Evolutionary conservation across 2,888 invertebrate genomes (phyloP), one percentile per base, ranked within the genome.

Genomic region (Xylota segnis): DNA sequence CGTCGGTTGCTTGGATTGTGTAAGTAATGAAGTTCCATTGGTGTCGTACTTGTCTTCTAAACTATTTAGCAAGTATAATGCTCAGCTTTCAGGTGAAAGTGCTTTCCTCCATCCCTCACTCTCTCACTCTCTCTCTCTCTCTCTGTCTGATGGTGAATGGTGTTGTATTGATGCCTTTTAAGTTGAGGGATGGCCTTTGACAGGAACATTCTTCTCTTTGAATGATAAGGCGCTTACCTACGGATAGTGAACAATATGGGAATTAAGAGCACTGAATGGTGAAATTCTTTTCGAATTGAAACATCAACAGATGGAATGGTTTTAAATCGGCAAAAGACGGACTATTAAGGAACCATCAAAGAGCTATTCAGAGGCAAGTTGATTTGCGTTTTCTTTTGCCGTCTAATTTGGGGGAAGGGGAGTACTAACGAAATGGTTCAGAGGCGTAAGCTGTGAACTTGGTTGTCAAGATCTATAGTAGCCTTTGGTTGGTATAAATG

Each of bases 61-160:
- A 59, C 59, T 61, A 68, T 59, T 68, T 68, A 77, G 32, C 68
- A 32, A 32, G 43, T 32, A 34, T 27, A 29, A 66, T 56, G 4
- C 5, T 12, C 23, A 0, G 10, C 14, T 6, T 47, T 61, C 7
- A 10, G 5, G 37, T 16, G 12, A 71, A 58, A 47, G 27, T 32
- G 16, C 9, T 37, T 14, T 43, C 4, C 6, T 2, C 7, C 4
- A n/a, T 2, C 0, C 2, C 6, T 29, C n/a, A n/a, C n/a, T n/a
- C n/a, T n/a, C n/a, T n/a, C n/a, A n/a, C n/a, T n/a, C n/a, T n/a
- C n/a, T n/a, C n/a, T n/a, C n/a, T n/a, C n/a, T n/a, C n/a, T n/a
- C n/a, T n/a, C n/a, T n/a, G n/a, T n/a, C n/a, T n/a, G n/a, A 23
- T 23, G 23, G 1, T 23, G 14, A 29, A 12, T 18, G 6, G 32